These are phyloP conservation scores for Scaeva pyrastri DNA, from an alignment of 2,888 invertebrate species.

Conservation along the genomic window DNA sequence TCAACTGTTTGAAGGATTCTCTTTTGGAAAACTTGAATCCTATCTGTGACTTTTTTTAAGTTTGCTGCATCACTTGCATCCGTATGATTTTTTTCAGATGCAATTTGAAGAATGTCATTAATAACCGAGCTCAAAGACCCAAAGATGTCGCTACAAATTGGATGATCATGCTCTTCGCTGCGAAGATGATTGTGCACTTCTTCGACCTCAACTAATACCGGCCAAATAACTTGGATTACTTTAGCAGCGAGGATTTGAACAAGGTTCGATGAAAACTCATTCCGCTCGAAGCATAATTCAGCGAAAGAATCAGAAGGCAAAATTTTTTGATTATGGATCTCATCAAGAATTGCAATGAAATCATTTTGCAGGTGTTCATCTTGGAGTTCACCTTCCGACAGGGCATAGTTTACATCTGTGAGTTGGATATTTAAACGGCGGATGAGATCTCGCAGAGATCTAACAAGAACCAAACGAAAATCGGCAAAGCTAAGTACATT, in stretches of 20 bases:
- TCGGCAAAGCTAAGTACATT: conserved; percentile 75
- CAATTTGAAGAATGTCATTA: conserved; percentile 78
- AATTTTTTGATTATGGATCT: conserved; percentile 78
- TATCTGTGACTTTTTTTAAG: conserved; percentile 78
- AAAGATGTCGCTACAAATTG: conserved; percentile 72
- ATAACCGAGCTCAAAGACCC: conserved; percentile 76
- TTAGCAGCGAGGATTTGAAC: conserved; percentile 79
- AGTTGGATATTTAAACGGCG: conserved; percentile 80
- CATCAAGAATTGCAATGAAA: conserved; percentile 77
- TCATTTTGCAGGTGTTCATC: conserved; percentile 80
- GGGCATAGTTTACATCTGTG: conserved; percentile 80
- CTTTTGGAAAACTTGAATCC: conserved; percentile 78
- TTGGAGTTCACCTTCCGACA: conserved; percentile 81
- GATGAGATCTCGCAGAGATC: conserved; percentile 78
- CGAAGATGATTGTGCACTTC: conserved; percentile 76
- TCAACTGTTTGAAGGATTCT: conserved; percentile 51
- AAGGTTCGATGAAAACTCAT: conserved; percentile 78
- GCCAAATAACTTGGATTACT: conserved; percentile 79
- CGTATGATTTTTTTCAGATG: conserved; percentile 33
- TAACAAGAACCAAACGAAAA: conserved; percentile 75
- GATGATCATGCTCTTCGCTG: conserved; percentile 73
- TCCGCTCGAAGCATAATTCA: conserved; percentile 74
- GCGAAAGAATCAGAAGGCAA: conserved; percentile 67
- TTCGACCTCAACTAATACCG: conserved; percentile 78
- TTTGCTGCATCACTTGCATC: background rate